Percentiles rank a stretch among this genome's conserved stretches.
phyloP scores from a whole-genome alignment of 2,797 vertebrate genomes.

The Phalanger gymnotis region DNA sequence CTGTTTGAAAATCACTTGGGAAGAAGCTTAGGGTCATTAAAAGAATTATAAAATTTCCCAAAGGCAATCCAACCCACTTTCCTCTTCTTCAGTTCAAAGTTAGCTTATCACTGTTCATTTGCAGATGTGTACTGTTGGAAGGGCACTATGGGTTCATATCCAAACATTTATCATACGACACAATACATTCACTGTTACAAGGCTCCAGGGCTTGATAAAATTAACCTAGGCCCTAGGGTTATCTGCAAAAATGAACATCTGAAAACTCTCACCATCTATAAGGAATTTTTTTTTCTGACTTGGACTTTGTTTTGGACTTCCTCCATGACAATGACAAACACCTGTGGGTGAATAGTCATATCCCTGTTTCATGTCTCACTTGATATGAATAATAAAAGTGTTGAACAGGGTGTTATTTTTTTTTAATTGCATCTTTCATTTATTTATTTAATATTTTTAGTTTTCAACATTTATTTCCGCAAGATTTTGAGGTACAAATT shows the following conservation, averaged over 20 bases:
- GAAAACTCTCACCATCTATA: neutral
- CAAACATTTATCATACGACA: neutral
- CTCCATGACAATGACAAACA: neutral
- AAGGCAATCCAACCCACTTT: neutral
- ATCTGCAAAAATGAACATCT: neutral
- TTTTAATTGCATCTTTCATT: too few species aligned
- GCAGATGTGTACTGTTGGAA: neutral
- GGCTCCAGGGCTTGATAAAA: neutral
- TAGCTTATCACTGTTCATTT: neutral
- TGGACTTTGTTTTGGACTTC: neutral
- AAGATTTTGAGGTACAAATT: too few species aligned
- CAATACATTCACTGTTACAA: neutral
- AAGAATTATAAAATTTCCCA: neutral
- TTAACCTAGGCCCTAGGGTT: neutral
- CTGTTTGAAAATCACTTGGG: neutral
- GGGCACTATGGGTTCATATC: neutral
- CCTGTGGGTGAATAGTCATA: neutral
- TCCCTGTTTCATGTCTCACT: neutral
- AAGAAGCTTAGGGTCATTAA: neutral
- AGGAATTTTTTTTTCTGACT: neutral
- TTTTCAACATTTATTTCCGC: too few species aligned
- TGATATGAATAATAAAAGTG: neutral
- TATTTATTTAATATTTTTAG: too few species aligned
- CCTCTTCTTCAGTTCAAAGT: neutral
- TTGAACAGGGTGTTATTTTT: neutral